Percentiles rank a stretch among this genome's conserved stretches.
Evolutionary conservation across 1,140 invertebrate species (phyloP).

Genomic region (Plodia interpunctella): DNA sequence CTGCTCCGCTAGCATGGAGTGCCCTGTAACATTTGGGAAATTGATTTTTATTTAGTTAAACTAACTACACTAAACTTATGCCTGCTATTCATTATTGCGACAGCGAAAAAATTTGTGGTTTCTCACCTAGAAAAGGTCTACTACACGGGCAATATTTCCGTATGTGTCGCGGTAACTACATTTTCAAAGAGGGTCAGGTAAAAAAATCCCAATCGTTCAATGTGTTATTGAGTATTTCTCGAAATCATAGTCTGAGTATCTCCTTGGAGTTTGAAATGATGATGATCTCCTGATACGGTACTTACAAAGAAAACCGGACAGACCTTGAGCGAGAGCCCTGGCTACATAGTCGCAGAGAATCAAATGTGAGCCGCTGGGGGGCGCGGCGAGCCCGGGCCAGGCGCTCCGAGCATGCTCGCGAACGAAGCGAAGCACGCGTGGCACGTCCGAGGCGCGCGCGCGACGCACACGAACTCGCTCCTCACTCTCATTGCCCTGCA

Average conservation of each 20-base stretch:
- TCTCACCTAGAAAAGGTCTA: no score
- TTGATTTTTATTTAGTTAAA: no score
- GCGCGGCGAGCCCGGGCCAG: constrained; percentile 33
- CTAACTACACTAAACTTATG: no score
- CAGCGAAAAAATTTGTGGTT: no score
- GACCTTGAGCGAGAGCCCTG: constrained; percentile 58
- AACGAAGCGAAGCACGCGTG: constrained; percentile 51
- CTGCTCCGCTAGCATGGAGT: constrained; percentile 64
- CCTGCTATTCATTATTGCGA: no score
- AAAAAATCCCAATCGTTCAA: no score
- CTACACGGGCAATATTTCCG: no score
- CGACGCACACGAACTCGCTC: constrained; percentile 50
- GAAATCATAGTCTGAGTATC: not conserved
- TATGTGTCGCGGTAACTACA: no score
- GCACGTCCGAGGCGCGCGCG: constrained; percentile 47
- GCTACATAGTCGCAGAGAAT: constrained; percentile 50
- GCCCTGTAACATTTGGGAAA: constrained; percentile 31
- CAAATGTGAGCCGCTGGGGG: constrained; percentile 26
- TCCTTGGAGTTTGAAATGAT: no score
- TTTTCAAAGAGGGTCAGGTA: no score
- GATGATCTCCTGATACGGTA: not conserved
- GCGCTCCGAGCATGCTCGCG: constrained; percentile 38
- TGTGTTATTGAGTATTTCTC: no score
- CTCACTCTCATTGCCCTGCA: constrained; percentile 46
- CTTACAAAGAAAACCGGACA: constrained; percentile 6